Evolutionary conservation across 2,113 vertebrate genomes (phyloP), one percentile per base, ranked within the genome.

Genomic region (Lampris megalopsis): DNA sequence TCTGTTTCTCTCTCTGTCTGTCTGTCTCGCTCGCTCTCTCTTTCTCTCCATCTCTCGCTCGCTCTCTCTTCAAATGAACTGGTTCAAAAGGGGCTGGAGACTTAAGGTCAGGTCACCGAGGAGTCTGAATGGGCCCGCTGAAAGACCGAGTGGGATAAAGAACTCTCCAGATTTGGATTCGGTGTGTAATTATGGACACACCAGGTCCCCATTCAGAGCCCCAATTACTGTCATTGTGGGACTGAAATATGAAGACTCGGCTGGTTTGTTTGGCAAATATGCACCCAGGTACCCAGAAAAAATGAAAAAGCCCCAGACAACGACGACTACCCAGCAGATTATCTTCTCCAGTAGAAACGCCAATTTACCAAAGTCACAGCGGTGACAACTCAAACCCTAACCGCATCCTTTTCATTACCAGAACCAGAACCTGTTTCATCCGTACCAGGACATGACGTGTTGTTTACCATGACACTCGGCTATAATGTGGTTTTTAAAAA

Each of bases 141-240:
- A 89, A 80, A 88, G 75, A 82, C 71, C 81, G 62, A 53, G 48
- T 63, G 38, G 62, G 71, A 79, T 84, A 86, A 86, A 86, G 80
- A 75, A 79, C 4, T 8, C 48, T 68, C 2, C 67, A 61, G 71
- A 82, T 78, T 75, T 37, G 64, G 69, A 72, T 80, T 75, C 37
- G 37, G 56, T 36, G 58, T 0, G 45, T 82, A 87, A 78, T 86
- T 82, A 87, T 66, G n/a, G 66, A 36, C 79, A 58, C 73, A 75
- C 50, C 62, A 63, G 62, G 64, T 60, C 56, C 10, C 76, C 61
- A 77, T 88, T 86, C 73, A 87, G 41, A 72, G 36, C 70, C 60
- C 75, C 66, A 24, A 24, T 63, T 75, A 87, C 79, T 72, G 67
- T 86, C 38, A 75, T 70, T 77, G 58, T 9, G 57, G 61, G 77